Percentiles rank a stretch among this genome's conserved stretches.
Evolutionary conservation across 2,797 vertebrate genomes (phyloP).

Genomic region (Peromyscus eremicus): DNA sequence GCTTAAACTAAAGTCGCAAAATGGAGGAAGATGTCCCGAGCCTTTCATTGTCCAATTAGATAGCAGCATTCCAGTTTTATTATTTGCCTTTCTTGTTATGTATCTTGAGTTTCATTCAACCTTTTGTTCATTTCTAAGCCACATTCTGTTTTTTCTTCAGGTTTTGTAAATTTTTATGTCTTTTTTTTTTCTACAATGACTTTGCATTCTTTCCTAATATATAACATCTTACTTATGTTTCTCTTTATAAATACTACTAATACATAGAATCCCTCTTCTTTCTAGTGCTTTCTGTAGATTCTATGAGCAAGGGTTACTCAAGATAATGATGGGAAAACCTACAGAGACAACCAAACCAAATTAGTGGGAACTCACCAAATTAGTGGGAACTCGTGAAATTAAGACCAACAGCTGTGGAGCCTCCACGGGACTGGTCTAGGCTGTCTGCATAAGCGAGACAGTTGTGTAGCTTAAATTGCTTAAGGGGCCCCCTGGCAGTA

Average conservation of each 20-base stretch:
- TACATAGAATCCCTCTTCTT: no score
- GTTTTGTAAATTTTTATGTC: background rate
- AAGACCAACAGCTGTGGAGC: no score
- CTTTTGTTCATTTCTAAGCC: background rate
- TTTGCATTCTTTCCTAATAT: background rate
- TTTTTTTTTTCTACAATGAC: background rate
- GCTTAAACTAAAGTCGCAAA: slow-evolving; percentile 35
- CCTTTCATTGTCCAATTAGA: background rate
- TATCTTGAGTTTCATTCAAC: background rate
- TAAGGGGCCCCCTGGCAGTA: no score
- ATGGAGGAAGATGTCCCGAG: background rate
- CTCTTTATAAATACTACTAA: background rate
- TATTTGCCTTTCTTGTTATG: background rate
- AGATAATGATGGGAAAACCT: no score
- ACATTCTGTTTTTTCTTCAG: background rate
- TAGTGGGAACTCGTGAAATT: no score
- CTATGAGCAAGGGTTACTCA: no score
- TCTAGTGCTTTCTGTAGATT: no score
- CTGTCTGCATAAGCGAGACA: no score
- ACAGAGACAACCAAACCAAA: no score
- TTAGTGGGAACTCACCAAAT: no score
- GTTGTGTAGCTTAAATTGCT: no score
- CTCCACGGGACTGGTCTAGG: no score
- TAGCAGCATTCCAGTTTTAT: background rate
- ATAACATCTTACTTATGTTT: background rate